Conservation (phyloP, 2,797 vertebrate species). For the Coreius guichenoti region DNA sequence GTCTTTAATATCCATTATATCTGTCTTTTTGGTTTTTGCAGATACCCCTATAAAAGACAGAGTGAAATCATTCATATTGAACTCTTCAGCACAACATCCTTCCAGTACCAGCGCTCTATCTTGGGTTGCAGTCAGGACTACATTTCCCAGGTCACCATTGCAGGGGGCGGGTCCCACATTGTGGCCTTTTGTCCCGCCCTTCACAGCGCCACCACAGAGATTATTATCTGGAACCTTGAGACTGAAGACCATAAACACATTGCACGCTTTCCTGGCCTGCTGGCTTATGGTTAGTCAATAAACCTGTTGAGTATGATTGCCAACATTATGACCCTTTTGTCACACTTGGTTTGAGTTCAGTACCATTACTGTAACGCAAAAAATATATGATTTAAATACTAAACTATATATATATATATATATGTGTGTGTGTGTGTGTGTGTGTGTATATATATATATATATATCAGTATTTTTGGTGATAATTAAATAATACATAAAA, state of each 20-base stretch:
- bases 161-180: constrained; percentile 64
- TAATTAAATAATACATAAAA: neutral
- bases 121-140: constrained; percentile 73
- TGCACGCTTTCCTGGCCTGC: constrained; percentile 67
- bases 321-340: neutral
- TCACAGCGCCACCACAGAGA: constrained; percentile 67
- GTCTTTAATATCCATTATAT: neutral
- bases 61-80: constrained; percentile 71
- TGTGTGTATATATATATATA: too few relatives aligned
- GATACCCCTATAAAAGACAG: constrained; percentile 70
- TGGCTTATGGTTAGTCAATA: constrained; percentile 62
- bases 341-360: neutral
- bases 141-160: constrained; percentile 70
- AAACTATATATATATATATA: too few relatives aligned
- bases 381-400: too few relatives aligned
- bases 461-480: too few relatives aligned
- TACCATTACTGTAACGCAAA: neutral
- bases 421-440: too few relatives aligned
- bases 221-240: constrained; percentile 76
- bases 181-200: constrained; percentile 69
- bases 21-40: constrained; percentile 40
- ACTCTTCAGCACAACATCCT: constrained; percentile 68
- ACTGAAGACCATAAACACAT: constrained; percentile 77
- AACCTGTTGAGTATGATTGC: neutral
- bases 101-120: constrained; percentile 68